Evolutionary conservation across 2,113 vertebrate species (phyloP), one percentile per base, ranked within the genome.

Genomic region (Vidua macroura): DNA sequence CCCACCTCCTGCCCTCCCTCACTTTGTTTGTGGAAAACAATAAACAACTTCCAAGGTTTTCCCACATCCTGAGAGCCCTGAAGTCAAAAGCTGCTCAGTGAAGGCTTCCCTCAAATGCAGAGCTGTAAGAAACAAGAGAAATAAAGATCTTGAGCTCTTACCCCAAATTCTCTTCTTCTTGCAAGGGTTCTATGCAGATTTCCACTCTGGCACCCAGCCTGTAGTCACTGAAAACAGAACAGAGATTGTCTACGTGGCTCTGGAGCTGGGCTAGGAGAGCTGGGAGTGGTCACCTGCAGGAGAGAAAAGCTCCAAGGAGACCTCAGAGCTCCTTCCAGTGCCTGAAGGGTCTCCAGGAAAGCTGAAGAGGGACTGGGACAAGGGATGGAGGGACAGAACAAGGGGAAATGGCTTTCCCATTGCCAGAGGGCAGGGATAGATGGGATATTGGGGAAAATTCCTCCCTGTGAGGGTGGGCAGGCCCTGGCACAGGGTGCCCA

Each of bases 141-240:
- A 56, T 9, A 70, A 56, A 11, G 6, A 19, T 18, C 15, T 28
- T 10, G 24, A 64, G 44, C 33, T 84, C 98, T 98, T 97, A 99
- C 99, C 98, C 97, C 63, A 99, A 88, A 92, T 98, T 94, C 85
- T 99, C 99, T 76, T 99, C 98, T 53, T 96, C 98, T 64, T 97
- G 97, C 43, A 99, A 97, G 62, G 93, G 97, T 77, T 99, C 99
- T 49, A 99, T 92, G 96, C 99, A 99, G 84, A 99, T 91, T 83
- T 98, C 98, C 21, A 94, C 48, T 43, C 97, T 98, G 83, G 89
- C 90, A 67, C 97, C 97, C 83, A 98, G 90, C 69, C 96, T 98
- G 76, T 96, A 97, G 41, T 98, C 97, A 85, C 98, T 98, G 96
- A 30, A 60, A 95, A 67, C 62, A 30, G 74, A 88, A 39, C 8